Evolutionary conservation across 2,888 invertebrate species (phyloP), one percentile per base, ranked within the genome.

Genomic region (Bhutanitis thaidina): DNA sequence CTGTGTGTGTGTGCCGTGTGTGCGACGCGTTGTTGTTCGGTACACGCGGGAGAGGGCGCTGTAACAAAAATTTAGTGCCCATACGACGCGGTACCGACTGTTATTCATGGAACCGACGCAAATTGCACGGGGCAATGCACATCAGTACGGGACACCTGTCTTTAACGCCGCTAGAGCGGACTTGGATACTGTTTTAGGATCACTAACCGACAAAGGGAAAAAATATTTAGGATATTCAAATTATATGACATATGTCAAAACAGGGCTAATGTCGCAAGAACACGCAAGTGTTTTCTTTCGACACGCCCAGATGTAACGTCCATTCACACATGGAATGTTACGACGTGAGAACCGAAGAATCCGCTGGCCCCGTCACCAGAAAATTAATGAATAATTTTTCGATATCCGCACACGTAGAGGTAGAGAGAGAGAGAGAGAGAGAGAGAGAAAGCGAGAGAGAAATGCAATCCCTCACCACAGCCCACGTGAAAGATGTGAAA

Each of bases 301-400:
- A 12, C 36, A 30, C 29, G 10, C n/a, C 12, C 35, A 3, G 36
- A 13, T 37, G 16, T 12, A 45, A 27, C 25, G 34, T 41, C 41
- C 5, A 38, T 25, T 46, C 32, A 52, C 20, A 15, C 37, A 41
- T 52, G 51, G 41, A 52, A 52, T 46, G 51, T 52, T 14, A 46
- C 20, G 32, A 48, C 14, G 37, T 41, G 20, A 20, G 37, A 43
- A 40, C 35, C 14, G 14, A 39, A 20, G 35, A 10, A 45, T 38
- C 50, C 45, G 35, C 35, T 45, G 13, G 29, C 40, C 40, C 34
- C 32, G 10, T 29, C 29, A 38, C 7, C 15, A n/a, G 7, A 34
- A 32, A 12, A 10, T 10, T 30, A 9, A 10, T 30, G 9, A 10
- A 30, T 30, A 30, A 10, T 20, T n/a, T n/a, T 20, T 4, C 30